Percentiles rank a stretch among this genome's conserved stretches.
Evolutionary conservation across 2,113 vertebrate genomes (phyloP).

Genomic region (Phocoena phocoena): DNA sequence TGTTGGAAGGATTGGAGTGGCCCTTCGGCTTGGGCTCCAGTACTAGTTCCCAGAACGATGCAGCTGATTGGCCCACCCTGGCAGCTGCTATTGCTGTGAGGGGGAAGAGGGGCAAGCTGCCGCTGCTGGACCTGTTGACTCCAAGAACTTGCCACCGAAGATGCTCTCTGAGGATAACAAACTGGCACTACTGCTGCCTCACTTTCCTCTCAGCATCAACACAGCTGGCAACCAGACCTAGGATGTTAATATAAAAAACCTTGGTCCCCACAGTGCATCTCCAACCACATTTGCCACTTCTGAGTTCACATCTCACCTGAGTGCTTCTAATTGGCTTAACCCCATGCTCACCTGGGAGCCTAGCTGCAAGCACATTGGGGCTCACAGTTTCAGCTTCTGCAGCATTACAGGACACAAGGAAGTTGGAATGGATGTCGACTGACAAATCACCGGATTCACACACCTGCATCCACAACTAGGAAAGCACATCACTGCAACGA

Average conservation of each 20-base stretch:
- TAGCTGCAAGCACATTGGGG: background rate
- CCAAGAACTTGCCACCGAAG: background rate
- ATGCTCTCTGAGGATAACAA: background rate
- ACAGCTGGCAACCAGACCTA: background rate
- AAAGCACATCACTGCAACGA: background rate
- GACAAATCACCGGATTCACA: background rate
- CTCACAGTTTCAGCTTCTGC: background rate
- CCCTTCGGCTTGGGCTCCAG: background rate
- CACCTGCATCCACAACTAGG: background rate
- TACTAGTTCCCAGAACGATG: background rate
- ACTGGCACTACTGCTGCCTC: fast-evolving
- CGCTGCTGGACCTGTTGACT: background rate
- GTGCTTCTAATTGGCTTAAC: background rate
- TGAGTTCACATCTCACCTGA: background rate
- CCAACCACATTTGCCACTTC: background rate
- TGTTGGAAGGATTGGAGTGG: background rate
- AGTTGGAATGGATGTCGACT: background rate
- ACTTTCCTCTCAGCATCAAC: background rate
- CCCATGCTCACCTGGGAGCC: background rate
- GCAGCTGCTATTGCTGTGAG: background rate
- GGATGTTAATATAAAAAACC: background rate
- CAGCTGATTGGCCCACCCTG: background rate
- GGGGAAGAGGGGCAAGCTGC: fast-evolving
- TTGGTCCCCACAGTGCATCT: background rate
- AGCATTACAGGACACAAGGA: background rate